Percentiles rank a stretch among this genome's conserved stretches.
Conservation (phyloP, 2,797 vertebrate species). For the Argya squamiceps region DNA sequence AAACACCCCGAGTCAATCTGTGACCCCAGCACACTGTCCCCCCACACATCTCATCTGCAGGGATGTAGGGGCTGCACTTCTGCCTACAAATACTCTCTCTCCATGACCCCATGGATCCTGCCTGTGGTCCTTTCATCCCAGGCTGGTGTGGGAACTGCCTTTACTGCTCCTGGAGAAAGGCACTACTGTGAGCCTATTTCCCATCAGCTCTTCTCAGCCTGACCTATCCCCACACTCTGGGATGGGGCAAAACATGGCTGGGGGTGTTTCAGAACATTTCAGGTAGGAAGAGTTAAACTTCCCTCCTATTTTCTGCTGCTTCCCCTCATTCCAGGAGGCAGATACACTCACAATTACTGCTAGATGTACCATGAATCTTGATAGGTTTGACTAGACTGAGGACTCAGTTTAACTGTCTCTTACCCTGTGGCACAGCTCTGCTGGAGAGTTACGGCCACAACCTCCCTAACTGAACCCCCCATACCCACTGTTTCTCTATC, state of each 20-base stretch:
- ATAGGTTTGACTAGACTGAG: neutral
- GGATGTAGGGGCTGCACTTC: neutral
- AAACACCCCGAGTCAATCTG: neutral
- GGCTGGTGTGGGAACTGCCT: neutral
- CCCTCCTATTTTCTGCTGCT: neutral
- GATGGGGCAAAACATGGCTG: neutral
- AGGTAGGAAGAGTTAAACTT: neutral
- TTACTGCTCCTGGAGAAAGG: neutral
- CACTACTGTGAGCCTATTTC: fast-evolving
- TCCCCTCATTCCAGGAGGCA: neutral
- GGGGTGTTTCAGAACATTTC: neutral
- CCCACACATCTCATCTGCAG: neutral
- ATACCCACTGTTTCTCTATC: neutral
- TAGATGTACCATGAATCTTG: neutral
- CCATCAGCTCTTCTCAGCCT: neutral
- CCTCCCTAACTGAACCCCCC: neutral
- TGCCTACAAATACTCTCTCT: neutral
- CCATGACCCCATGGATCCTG: neutral
- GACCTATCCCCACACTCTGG: neutral
- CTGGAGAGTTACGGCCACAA: neutral
- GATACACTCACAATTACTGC: neutral
- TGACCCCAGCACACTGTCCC: neutral
- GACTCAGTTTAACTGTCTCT: neutral
- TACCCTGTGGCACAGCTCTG: neutral
- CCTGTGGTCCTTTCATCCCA: neutral